Evolutionary conservation across 2,888 invertebrate species (phyloP).

Genomic region (Xylocampa areola): DNA sequence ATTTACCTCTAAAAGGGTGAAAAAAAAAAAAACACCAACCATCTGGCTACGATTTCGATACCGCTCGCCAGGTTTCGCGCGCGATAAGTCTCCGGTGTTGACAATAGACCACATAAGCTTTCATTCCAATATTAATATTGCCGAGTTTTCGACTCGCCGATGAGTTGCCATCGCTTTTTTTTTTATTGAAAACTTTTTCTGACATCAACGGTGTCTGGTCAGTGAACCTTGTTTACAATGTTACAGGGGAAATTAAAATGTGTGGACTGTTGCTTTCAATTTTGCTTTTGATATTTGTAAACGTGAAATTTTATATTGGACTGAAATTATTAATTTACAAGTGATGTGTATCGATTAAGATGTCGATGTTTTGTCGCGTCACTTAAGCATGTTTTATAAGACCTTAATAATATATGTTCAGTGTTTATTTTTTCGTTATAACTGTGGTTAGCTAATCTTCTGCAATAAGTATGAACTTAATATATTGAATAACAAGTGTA

Average conservation of each 20-base stretch:
- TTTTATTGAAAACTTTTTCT: constrained; percentile 64
- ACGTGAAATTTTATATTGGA: no score
- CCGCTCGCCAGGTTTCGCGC: constrained; percentile 45
- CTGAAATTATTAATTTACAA: no score
- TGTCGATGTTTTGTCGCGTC: no score
- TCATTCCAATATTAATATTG: constrained; percentile 84
- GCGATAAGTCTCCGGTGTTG: constrained; percentile 49
- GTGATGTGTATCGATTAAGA: no score
- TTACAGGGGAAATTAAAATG: constrained; percentile 40
- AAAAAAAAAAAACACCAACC: constrained; percentile 28
- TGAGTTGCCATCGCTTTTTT: constrained; percentile 69
- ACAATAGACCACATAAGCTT: constrained; percentile 65
- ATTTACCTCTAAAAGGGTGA: constrained; percentile 40
- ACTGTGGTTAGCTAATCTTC: no score
- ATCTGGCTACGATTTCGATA: constrained; percentile 45
- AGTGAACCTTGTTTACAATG: constrained; percentile 36
- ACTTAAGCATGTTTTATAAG: no score
- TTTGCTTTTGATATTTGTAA: background rate
- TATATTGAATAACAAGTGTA: no score
- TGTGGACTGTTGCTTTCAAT: constrained; percentile 2
- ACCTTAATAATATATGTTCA: no score
- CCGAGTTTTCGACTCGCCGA: constrained; percentile 69
- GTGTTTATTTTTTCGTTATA: no score
- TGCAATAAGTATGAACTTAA: no score
- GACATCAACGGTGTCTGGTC: constrained; percentile 44